Evolutionary conservation across 2,797 vertebrate genomes (phyloP), one percentile per base, ranked within the genome.

Genomic region (Pempheris klunzingeri): DNA sequence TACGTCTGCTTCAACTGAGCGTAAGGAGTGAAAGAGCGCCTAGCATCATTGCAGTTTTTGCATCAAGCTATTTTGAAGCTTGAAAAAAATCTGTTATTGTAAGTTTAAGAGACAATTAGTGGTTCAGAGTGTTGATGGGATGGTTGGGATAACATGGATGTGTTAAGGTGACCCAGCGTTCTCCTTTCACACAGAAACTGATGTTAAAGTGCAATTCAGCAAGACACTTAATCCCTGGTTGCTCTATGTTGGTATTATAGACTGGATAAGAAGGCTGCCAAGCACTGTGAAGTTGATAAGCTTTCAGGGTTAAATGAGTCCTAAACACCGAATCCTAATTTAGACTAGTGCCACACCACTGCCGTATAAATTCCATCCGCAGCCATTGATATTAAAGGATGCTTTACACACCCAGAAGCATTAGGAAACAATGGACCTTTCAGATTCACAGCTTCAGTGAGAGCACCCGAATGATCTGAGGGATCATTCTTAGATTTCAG

Each of bases 231-330:
- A 90, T 87, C 81, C 62, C 49, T 38, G 78, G 65, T 68, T 66
- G 78, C 70, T 78, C 59, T 58, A 41, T 74, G 67, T 69, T 80
- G 78, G 72, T 24, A 39, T 78, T 74, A 69, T 24, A 71, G 63
- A 76, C 60, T 36, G 74, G 66, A 77, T 54, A 34, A 55, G 49
- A 55, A 77, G n/a, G 53, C 70, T 82, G 83, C 79, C 82, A 90
- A 67, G 68, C 63, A 44, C 63, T 60, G 64, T 61, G 78, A 83
- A 53, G 69, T 78, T 57, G 57, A 84, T 90, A 86, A 79, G 67
- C 81, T 86, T 86, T 88, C 83, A 71, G 78, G 61, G 68, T 76
- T 85, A 83, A 88, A 90, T 43, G 69, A 79, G 44, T 82, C 46
- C 61, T 57, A 36, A 77, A 76, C 34, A 61, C 57, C 59, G 44